Evolutionary conservation across 2,797 vertebrate genomes (phyloP), one percentile per base, ranked within the genome.

Genomic region (Cryptoprocta ferox): DNA sequence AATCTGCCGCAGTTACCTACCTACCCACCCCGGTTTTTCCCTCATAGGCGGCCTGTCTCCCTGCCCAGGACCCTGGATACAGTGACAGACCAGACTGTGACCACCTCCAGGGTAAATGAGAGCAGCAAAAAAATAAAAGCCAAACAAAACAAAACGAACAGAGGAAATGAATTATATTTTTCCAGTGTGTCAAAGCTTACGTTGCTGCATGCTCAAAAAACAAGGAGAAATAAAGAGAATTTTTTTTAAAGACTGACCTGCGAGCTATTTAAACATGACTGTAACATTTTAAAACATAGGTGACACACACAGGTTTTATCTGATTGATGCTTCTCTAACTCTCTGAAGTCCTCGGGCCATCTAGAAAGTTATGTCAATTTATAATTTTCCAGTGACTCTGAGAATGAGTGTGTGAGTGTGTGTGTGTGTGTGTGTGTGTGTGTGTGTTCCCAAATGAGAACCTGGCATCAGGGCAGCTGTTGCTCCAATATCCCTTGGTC

Each of bases 131-230:
- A n/a, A 4, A 5, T 59, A 59, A 61, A 94, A 94, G 87, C 12
- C 7, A 65, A 86, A 1, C 28, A 15, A n/a, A 53, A 53, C 11
- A 21, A 94, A 96, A 92, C 82, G 42, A 94, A 95, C 90, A 95
- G 98, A 98, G 98, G 97, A 95, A 98, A 97, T 94, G 97, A 97
- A 97, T 98, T 80, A 6, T 68, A 78, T 0, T 97, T 99, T 99
- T 98, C 98, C 97, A 98, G 95, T 97, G 98, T 98, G 93, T 83
- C 89, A 90, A 95, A 56, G 84, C 90, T 95, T 97, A 95, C 93
- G 97, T 98, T 98, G 96, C 93, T 66, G 37, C 93, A 94, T 0
- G 1, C 94, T 94, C 39, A 83, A 97, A 98, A 98, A 96, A 80
- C 97, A 98, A 75, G 2, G 2, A 6, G 0, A 24, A 37, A 24